Evolutionary conservation across 2,797 vertebrate species (phyloP), one percentile per base, ranked within the genome.

Genomic region (Paratrypauchen microcephalus): DNA sequence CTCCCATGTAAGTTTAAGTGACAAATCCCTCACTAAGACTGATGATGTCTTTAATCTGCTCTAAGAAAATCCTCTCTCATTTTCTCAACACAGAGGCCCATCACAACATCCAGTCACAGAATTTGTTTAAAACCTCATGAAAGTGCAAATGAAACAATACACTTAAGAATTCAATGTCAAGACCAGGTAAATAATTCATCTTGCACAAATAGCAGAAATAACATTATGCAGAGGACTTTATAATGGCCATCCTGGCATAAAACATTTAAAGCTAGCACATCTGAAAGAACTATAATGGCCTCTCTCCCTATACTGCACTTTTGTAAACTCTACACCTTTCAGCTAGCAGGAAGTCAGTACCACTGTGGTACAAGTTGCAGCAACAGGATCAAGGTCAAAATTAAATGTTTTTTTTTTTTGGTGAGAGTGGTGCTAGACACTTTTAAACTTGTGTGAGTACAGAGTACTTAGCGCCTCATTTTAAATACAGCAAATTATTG

Each of bases 31-130:
- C 56, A 80, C 73, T 48, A 48, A 77, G 76, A 88, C 70, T 75
- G 76, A 88, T 80, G 82, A 89, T 80, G 83, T 63, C 41, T 41
- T 28, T 61, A 5, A 58, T 60, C 58, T 60, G 32, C 58, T 60
- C 18, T 15, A 30, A 60, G 5, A 58, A 58, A 58, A 58, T 30
- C 56, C 56, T 30, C 16, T 30, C 57, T 18, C 57, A 3, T 32
- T 32, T 59, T 59, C 28, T 18, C 56, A 58, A 1, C 56, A 28
- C 56, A 28, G 15, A 58, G 28, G 28, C 57, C 28, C 57, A 32
- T 18, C 2, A 32, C 26, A 32, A 32, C 57, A 59, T 32, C 28
- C 28, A 59, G 28, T 32, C 57, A 11, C 57, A 30, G 26, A 59
- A 18, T 32, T 16, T 19, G 23, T 56, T 56, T n/a, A n/a, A 50